Percentiles rank a stretch among this genome's conserved stretches.
Evolutionary conservation across 2,888 invertebrate genomes (phyloP).

Genomic region (Parapristionchus giblindavisi): DNA sequence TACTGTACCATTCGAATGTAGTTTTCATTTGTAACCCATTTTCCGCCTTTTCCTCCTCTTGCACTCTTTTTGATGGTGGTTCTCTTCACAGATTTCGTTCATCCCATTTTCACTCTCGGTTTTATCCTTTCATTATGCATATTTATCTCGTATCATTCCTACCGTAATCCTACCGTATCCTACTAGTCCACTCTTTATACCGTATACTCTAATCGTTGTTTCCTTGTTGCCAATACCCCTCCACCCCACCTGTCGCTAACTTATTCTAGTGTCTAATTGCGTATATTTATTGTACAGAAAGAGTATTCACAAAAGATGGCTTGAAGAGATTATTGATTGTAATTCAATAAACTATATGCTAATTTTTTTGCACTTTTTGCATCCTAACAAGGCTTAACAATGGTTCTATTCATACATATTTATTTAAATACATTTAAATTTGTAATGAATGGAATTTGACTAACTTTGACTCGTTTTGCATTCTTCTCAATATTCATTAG

Average conservation of each 20-base stretch:
- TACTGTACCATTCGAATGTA: background rate
- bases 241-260: no score
- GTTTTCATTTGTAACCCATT: background rate
- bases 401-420: no score
- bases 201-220: no score
- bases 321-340: no score
- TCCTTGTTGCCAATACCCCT: no score
- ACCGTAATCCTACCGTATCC: conserved; percentile 1
- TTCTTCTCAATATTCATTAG: conserved; percentile 38
- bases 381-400: no score
- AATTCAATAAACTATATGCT: no score
- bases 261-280: no score
- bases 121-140: background rate
- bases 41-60: background rate
- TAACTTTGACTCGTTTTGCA: conserved; percentile 34
- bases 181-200: conserved; percentile 35
- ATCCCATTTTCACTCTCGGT: conserved; percentile 1
- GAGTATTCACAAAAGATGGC: no score
- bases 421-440: no score
- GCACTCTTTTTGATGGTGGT: conserved; percentile 26
- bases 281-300: no score
- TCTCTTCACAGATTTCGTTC: conserved; percentile 33
- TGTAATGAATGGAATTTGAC: conserved; percentile 27
- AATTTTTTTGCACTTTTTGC: no score
- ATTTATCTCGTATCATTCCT: background rate